Evolutionary conservation across 2,797 vertebrate species (phyloP).

Genomic region (Chromobotia macracanthus): DNA sequence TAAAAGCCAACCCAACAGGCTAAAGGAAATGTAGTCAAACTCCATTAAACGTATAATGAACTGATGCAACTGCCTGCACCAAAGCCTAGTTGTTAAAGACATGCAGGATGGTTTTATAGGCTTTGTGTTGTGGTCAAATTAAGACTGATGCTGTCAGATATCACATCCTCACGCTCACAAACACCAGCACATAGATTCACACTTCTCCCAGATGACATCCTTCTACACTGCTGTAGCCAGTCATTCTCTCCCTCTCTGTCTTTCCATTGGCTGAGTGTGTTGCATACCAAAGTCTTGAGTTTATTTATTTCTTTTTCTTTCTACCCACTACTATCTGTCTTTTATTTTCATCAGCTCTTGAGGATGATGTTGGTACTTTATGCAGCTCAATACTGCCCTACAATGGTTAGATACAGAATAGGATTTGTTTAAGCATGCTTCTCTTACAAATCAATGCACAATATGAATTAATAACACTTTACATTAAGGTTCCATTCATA

Average conservation of each 20-base stretch:
- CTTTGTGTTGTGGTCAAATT: conserved; percentile 48
- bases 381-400: conserved; percentile 62
- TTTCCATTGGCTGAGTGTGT: conserved; percentile 62
- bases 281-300: conserved; percentile 56
- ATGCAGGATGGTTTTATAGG: conserved; percentile 50
- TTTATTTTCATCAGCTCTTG: conserved; percentile 39
- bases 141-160: conserved; percentile 48
- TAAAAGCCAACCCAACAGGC: conserved; percentile 44
- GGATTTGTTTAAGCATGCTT: not conserved
- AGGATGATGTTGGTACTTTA: conserved; percentile 9
- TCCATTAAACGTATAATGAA: conserved; percentile 63
- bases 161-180: conserved; percentile 27
- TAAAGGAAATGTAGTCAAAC: conserved; percentile 57
- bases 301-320: conserved; percentile 50
- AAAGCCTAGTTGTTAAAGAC: conserved; percentile 37
- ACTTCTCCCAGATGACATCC: conserved; percentile 17
- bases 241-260: conserved; percentile 57
- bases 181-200: conserved; percentile 6
- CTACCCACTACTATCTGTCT: conserved; percentile 13
- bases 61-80: conserved; percentile 54
- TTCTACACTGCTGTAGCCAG: conserved; percentile 44
- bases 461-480: too few species aligned
- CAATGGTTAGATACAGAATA: conserved; percentile 59
- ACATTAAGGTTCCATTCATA: too few species aligned
- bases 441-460: not conserved